Evolutionary conservation across 2,113 vertebrate genomes (phyloP).

Genomic region (Psophia crepitans): DNA sequence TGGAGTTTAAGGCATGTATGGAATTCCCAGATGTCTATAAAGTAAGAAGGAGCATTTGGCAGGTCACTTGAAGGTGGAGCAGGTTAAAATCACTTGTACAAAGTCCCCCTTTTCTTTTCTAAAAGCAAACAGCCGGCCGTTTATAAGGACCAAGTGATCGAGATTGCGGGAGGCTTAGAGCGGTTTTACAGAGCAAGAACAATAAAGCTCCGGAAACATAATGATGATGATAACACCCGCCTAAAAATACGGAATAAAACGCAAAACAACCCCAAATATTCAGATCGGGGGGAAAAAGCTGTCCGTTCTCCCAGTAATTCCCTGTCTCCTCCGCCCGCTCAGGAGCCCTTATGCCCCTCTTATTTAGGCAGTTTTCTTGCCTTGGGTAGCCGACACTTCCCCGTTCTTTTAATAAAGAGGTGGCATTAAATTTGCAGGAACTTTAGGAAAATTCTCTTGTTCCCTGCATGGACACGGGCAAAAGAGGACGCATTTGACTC

Average conservation of each 20-base stretch:
- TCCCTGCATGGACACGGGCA: neutral
- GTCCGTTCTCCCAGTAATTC: neutral
- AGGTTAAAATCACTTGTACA: conserved; percentile 80
- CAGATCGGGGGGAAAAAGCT: neutral
- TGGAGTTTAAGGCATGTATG: conserved; percentile 87
- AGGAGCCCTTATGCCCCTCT: neutral
- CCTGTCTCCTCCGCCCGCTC: neutral
- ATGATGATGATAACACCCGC: conserved; percentile 25
- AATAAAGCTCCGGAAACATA: conserved; percentile 26
- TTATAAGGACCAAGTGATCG: conserved; percentile 34
- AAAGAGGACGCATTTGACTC: neutral
- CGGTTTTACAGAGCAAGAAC: neutral
- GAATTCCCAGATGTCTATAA: conserved; percentile 95
- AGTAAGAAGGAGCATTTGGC: conserved; percentile 84
- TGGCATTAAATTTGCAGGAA: neutral
- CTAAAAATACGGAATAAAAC: conserved; percentile 19
- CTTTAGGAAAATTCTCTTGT: neutral
- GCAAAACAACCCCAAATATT: neutral
- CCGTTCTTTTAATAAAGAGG: neutral
- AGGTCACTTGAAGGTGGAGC: conserved; percentile 87
- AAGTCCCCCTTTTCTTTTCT: conserved; percentile 22
- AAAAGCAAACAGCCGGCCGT: conserved; percentile 41
- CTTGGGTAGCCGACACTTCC: neutral
- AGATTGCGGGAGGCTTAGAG: neutral
- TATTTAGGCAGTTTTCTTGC: neutral